Evolutionary conservation across 2,113 vertebrate species (phyloP).

Genomic region (Cephalopholis sonnerati): DNA sequence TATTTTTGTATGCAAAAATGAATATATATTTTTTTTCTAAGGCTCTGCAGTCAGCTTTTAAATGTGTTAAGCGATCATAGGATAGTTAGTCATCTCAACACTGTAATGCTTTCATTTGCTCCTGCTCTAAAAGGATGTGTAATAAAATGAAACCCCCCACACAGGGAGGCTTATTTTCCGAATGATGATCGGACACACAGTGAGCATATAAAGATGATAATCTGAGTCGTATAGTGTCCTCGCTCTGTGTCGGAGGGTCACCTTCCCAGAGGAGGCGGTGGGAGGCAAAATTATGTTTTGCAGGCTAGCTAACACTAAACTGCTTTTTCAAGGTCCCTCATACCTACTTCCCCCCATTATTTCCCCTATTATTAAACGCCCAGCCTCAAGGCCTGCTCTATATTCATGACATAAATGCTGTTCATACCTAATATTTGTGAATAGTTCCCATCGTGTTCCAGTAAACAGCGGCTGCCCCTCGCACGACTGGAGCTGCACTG

Average conservation of each 20-base stretch:
- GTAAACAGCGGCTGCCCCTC: slow-evolving; percentile 73
- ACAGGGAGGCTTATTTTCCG: slow-evolving; percentile 22
- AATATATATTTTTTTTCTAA: slow-evolving; percentile 35
- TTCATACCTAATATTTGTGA: slow-evolving; percentile 78
- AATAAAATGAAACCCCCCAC: background rate
- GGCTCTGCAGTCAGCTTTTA: slow-evolving; percentile 45
- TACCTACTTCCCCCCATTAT: slow-evolving; percentile 45
- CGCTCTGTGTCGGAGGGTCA: slow-evolving; percentile 38
- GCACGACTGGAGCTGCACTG: slow-evolving; percentile 63
- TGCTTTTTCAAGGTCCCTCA: slow-evolving; percentile 66
- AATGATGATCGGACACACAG: slow-evolving; percentile 13
- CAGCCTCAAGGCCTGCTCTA: slow-evolving; percentile 77
- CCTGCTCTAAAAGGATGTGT: slow-evolving; percentile 21
- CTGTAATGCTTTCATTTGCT: slow-evolving; percentile 33
- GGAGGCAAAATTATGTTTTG: slow-evolving; percentile 47
- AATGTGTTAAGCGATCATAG: slow-evolving; percentile 39
- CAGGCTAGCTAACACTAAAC: slow-evolving; percentile 47
- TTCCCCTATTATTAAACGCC: slow-evolving; percentile 63
- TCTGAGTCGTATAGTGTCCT: slow-evolving; percentile 28
- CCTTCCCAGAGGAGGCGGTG: slow-evolving; percentile 40
- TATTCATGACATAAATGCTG: slow-evolving; percentile 80
- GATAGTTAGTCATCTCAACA: slow-evolving; percentile 44
- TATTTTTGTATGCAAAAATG: slow-evolving; percentile 61
- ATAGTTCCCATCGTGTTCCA: slow-evolving; percentile 68
- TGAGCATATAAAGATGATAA: slow-evolving; percentile 54